These are phyloP conservation scores for Octomys mimax DNA, from an alignment of 2,797 vertebrate genomes.

Conservation along the genomic window DNA sequence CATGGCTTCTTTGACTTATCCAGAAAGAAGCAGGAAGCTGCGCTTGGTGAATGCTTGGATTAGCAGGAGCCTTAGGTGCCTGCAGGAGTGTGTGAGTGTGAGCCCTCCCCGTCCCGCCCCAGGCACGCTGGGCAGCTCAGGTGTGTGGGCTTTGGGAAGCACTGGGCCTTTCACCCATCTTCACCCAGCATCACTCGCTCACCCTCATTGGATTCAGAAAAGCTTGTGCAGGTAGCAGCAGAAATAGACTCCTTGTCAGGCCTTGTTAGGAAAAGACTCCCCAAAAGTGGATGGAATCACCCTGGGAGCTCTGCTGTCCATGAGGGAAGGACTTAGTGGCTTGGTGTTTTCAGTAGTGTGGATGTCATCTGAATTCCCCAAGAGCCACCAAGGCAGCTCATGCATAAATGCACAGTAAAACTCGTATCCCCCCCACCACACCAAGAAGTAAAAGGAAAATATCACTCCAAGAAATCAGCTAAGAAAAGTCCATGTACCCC, in stretches of 20 bases:
- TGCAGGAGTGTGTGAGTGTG: no score
- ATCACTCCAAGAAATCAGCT: neutral
- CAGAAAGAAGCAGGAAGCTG: neutral
- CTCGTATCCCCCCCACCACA: neutral
- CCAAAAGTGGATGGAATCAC: neutral
- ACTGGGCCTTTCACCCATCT: neutral
- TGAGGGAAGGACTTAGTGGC: neutral
- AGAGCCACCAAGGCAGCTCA: neutral
- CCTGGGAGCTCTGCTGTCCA: neutral
- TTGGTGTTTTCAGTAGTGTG: neutral
- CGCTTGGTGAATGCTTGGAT: rapidly evolving
- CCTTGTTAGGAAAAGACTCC: neutral
- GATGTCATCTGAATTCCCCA: neutral
- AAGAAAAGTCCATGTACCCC: neutral
- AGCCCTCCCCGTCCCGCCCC: no score
- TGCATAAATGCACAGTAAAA: neutral
- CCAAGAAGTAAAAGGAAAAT: neutral
- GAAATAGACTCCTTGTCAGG: neutral
- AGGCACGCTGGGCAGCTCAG: neutral
- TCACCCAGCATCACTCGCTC: neutral
- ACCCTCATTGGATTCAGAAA: neutral
- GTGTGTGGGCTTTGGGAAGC: neutral
- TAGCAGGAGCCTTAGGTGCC: neutral
- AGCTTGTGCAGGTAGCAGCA: no score
- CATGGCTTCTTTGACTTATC: no score